Evolutionary conservation across 2,113 vertebrate genomes (phyloP).

Genomic region (Centrocercus urophasianus): DNA sequence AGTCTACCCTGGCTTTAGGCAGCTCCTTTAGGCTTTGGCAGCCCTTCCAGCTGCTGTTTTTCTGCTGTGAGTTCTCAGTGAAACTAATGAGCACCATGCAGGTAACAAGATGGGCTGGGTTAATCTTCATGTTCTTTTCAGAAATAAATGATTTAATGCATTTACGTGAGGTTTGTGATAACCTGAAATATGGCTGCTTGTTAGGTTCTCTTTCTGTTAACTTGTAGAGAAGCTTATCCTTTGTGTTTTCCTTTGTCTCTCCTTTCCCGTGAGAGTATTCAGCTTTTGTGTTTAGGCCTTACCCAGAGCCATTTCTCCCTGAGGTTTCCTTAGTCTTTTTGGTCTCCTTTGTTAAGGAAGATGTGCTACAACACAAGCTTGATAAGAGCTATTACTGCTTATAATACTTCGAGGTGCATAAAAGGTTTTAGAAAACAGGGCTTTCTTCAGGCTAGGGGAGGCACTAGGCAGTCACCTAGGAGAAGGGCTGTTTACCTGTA

Average conservation of each 20-base stretch:
- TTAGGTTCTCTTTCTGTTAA: background rate
- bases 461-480: background rate
- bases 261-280: background rate
- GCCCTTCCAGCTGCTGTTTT: background rate
- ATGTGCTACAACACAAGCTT: background rate
- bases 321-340: background rate
- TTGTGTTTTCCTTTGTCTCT: background rate
- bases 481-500: background rate
- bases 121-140: fast-evolving
- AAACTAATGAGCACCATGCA: fast-evolving
- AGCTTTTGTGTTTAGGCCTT: background rate
- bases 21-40: background rate
- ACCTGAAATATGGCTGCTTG: background rate
- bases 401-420: background rate
- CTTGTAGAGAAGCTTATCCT: background rate
- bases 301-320: background rate
- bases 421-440: conserved; percentile 18
- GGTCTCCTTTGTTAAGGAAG: background rate
- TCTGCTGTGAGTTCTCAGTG: background rate
- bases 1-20: background rate
- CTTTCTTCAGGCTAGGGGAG: background rate
- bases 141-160: background rate
- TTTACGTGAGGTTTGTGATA: background rate
- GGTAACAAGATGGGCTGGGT: background rate
- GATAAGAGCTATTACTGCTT: conserved; percentile 14